Evolutionary conservation across 2,797 vertebrate species (phyloP).

Genomic region (Sebastes cheni): DNA sequence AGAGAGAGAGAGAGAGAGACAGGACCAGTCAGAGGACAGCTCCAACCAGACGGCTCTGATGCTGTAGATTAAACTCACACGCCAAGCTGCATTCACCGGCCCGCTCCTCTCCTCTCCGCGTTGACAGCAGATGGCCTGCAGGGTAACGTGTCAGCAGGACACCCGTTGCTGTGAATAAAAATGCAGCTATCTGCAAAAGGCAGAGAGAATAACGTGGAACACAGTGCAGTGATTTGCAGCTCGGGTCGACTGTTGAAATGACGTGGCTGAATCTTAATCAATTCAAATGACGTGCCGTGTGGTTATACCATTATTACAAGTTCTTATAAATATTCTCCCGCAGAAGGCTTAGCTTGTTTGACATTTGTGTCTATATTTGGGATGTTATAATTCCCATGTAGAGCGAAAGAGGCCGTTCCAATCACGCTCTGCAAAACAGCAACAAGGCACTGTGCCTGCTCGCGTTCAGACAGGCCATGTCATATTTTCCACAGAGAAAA

Average conservation of each 20-base stretch:
- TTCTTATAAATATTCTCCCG: conserved; percentile 38
- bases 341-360: conserved; percentile 44
- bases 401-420: conserved; percentile 23
- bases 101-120: not conserved
- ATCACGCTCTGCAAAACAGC: conserved; percentile 45
- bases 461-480: conserved; percentile 46
- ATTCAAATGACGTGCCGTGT: conserved; percentile 21
- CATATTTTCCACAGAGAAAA: conserved; percentile 65
- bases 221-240: not conserved
- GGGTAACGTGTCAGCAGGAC: conserved; percentile 63
- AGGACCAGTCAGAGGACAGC: conserved; percentile 28
- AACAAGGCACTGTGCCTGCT: conserved; percentile 47
- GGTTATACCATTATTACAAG: conserved; percentile 27
- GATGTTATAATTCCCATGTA: conserved; percentile 49
- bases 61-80: conserved; percentile 42
- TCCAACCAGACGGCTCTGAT: conserved; percentile 26
- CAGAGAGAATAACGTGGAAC: conserved; percentile 6
- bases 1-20: not conserved
- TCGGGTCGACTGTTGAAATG: not conserved
- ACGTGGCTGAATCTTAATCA: conserved; percentile 39
- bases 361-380: conserved; percentile 69
- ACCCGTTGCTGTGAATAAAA: conserved; percentile 56
- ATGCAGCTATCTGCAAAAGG: conserved; percentile 42
- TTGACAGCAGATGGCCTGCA: conserved; percentile 58
- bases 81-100: conserved; percentile 36